Evolutionary conservation across 64 coral and sea anemone species (phyloP), one percentile per base, ranked within the genome.

Genomic region (Stylophora pistillata): DNA sequence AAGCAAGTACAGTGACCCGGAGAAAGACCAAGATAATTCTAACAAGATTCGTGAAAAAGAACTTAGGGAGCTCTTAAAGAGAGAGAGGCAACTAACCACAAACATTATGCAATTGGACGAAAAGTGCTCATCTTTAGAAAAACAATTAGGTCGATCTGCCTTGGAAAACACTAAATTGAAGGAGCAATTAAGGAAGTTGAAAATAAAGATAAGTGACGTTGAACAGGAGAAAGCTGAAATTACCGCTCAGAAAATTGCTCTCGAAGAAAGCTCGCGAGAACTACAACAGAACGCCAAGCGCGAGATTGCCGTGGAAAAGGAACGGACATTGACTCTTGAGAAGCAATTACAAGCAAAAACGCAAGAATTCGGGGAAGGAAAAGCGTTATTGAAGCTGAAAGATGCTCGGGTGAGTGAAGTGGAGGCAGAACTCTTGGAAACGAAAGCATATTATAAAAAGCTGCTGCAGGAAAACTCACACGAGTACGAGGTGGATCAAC

Each of bases 361-460:
- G 10, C 30, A 28, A 23, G 30, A 84, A n/a, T 69, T 53, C 1
- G 80, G 69, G 32, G 62, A 84, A 31, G 32, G 65, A 32, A 70
- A 23, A 33, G 20, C 29, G 13, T 62, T 69, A 34, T 33, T 68
- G 60, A 64, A 84, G 61, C 17, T 69, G n/a, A 84, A 84, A 41
- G 80, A 84, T 21, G 69, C 29, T 56, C 59, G 55, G n/a, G 59
- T 79, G 77, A 79, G 56, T 58, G 58, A 91, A 84, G 61, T 83
- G 32, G 69, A 85, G 3, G 72, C 26, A 69, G 83, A 86, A 17
- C 47, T 86, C 16, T 13, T 47, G 31, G 27, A 92, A 5, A 66
- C 74, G 15, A 86, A 77, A 16, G 75, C 56, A n/a, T 29, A 34
- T 12, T 75, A 54, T 30, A 23, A 86, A 21, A 20, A 71, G 37